Conservation (phyloP, 1,140 invertebrate species). For the Papilio xuthus region DNA sequence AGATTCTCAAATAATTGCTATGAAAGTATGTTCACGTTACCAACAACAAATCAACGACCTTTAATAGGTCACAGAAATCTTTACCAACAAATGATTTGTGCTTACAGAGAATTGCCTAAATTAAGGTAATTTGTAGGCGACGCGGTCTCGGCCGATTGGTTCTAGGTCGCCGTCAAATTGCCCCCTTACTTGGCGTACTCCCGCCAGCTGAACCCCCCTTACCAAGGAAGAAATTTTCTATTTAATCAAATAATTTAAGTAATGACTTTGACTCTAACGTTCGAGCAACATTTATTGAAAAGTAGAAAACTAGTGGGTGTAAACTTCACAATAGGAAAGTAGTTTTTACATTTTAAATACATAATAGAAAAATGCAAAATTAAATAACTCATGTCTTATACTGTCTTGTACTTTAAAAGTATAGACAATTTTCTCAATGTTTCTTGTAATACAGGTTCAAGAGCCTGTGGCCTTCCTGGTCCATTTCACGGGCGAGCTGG, state of each 20-base stretch:
- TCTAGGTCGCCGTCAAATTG: slow-evolving; percentile 23
- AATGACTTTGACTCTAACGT: neutral
- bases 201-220: neutral
- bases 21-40: neutral
- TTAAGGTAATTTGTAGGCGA: slow-evolving; percentile 13
- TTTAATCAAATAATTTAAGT: slow-evolving; percentile 7
- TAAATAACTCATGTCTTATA: neutral
- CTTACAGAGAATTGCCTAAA: slow-evolving; percentile 11
- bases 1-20: neutral
- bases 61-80: neutral
- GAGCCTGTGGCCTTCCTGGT: slow-evolving; percentile 15
- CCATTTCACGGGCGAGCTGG: slow-evolving; percentile 18
- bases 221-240: neutral
- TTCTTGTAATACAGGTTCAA: slow-evolving; percentile 3
- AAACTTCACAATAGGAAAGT: too few relatives aligned
- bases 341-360: too few relatives aligned
- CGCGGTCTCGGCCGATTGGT: neutral
- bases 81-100: slow-evolving; percentile 11
- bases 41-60: slow-evolving; percentile 21
- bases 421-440: neutral
- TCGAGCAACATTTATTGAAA: neutral
- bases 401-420: neutral
- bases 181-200: neutral
- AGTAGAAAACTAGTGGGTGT: too few relatives aligned
- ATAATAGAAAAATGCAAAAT: too few relatives aligned